These are phyloP conservation scores for Platysteira castanea DNA, from an alignment of 2,113 vertebrate genomes.

Conservation along the genomic window DNA sequence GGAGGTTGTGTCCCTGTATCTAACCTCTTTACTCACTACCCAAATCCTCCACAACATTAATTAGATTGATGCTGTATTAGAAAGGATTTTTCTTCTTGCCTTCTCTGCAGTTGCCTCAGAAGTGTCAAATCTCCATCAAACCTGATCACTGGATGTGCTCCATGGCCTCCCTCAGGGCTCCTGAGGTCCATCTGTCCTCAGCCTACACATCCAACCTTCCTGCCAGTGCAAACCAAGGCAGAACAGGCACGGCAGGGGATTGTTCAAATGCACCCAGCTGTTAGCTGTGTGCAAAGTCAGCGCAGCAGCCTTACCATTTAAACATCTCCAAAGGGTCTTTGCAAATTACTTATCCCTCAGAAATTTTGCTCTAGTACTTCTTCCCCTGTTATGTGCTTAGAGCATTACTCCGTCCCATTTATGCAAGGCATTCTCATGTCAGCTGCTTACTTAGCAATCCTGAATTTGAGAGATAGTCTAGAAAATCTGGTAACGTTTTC, in stretches of 20 bases:
- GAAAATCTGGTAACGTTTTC: background rate
- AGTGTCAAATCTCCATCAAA: conserved; percentile 26
- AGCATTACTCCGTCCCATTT: background rate
- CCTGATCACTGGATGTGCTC: conserved; percentile 17
- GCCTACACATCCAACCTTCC: background rate
- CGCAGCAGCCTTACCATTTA: background rate
- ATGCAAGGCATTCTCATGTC: background rate
- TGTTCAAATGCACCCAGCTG: background rate
- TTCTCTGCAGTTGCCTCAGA: background rate
- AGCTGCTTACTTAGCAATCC: background rate
- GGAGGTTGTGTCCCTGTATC: conserved; percentile 10
- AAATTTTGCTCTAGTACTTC: background rate
- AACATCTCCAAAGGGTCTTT: background rate
- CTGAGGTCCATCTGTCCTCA: background rate
- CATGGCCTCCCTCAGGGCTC: conserved; percentile 14
- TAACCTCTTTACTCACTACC: conserved; percentile 50
- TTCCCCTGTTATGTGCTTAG: background rate
- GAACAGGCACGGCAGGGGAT: background rate
- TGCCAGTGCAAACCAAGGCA: background rate
- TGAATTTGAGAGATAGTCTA: background rate
- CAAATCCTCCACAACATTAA: conserved; percentile 36
- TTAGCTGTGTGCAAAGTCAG: background rate
- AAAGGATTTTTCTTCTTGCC: background rate
- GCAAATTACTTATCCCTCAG: background rate
- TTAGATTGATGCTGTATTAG: conserved; percentile 29